A percentile compares a stretch with the other conserved stretches of the same genome.
Evolutionary conservation across 1,140 invertebrate species (phyloP).

Genomic region (Pogonognathellus flavescens): DNA sequence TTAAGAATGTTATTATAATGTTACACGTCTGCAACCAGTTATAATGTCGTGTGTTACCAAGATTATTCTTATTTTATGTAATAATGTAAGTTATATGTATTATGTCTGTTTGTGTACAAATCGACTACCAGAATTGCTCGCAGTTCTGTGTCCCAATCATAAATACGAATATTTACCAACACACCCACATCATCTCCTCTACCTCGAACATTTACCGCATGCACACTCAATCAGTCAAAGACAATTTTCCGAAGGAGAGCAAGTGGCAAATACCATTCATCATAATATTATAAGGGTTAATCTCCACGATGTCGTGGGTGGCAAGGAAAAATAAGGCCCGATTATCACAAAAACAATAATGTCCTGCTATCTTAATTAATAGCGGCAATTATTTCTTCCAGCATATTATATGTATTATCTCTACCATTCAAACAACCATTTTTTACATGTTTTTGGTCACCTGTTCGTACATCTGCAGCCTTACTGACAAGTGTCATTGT

Average conservation of each 20-base stretch:
- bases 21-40: too few relatives aligned
- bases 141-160: neutral
- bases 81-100: too few relatives aligned
- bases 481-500: constrained; percentile 18
- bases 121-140: constrained; percentile 2
- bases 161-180: neutral
- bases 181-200: neutral
- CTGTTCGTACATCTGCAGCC: neutral
- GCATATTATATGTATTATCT: neutral
- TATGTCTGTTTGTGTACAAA: neutral
- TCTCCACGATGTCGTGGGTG: constrained; percentile 27
- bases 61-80: too few relatives aligned
- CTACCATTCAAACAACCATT: constrained; percentile 19
- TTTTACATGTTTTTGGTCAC: neutral
- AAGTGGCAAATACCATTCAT: constrained; percentile 6
- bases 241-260: constrained; percentile 29
- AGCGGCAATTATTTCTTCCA: constrained; percentile 40
- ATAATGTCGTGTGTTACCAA: too few relatives aligned
- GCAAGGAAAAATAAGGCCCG: constrained; percentile 45
- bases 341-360: constrained; percentile 51
- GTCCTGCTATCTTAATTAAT: constrained; percentile 46
- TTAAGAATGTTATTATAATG: too few relatives aligned
- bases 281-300: neutral
- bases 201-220: neutral
- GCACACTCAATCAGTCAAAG: constrained; percentile 31